Evolutionary conservation across 1,140 invertebrate genomes (phyloP).

Genomic region (Dinoponera quadriceps): DNA sequence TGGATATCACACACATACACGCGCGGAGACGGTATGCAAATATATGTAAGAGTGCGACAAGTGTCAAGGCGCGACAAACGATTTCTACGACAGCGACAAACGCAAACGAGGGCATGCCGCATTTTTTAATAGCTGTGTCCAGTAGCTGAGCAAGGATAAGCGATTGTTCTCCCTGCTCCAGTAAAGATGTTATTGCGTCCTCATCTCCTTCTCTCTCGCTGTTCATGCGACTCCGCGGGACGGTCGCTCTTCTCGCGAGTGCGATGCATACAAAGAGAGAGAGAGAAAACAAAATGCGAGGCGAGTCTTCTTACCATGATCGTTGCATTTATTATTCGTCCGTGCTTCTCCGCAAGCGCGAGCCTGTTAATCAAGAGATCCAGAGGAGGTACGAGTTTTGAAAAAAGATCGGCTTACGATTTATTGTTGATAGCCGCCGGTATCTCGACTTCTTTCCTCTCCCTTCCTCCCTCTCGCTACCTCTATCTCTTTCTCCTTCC

Average conservation of each 20-base stretch:
- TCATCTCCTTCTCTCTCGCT: not conserved
- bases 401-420: conserved; percentile 84
- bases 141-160: conserved; percentile 12
- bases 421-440: conserved; percentile 84
- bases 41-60: conserved; percentile 5
- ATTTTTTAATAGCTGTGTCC: not conserved
- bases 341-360: not conserved
- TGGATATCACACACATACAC: no score
- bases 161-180: conserved; percentile 12
- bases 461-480: no score
- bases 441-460: conserved; percentile 64
- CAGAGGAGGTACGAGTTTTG: conserved; percentile 65
- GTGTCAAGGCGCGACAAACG: not conserved
- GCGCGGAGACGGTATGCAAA: conserved; percentile 28
- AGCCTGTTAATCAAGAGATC: not conserved
- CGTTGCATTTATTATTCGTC: conserved; percentile 26
- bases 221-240: not conserved
- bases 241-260: not conserved
- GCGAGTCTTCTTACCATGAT: not conserved
- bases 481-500: no score
- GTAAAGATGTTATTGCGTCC: conserved; percentile 8
- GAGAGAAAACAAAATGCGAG: not conserved
- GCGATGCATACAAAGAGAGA: not conserved
- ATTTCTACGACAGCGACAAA: conserved; percentile 8
- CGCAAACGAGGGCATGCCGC: not conserved